phyloP scores from a whole-genome alignment of 2,113 vertebrate species.

The Tyto alba region DNA sequence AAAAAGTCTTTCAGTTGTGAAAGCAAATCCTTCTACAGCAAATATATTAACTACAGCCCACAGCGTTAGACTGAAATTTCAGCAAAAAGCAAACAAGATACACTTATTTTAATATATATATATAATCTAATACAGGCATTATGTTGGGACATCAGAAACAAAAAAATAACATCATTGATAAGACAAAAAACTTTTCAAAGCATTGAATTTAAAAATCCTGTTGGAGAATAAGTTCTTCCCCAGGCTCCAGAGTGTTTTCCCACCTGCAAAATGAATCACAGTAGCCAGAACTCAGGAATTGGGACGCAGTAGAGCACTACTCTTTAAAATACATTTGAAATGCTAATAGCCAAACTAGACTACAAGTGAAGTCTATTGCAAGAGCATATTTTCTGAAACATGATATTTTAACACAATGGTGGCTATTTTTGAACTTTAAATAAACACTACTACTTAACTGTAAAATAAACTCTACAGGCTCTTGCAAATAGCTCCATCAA shows the following conservation, averaged over 20 bases:
- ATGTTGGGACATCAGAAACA: background rate
- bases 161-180: background rate
- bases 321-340: background rate
- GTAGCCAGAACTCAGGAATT: background rate
- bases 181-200: background rate
- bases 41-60: background rate
- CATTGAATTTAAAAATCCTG: background rate
- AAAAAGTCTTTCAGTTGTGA: background rate
- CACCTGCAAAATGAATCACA: background rate
- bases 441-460: background rate
- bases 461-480: background rate
- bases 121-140: background rate
- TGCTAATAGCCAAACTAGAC: background rate
- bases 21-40: background rate
- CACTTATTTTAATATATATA: background rate
- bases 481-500: constrained; percentile 16
- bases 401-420: background rate
- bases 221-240: background rate
- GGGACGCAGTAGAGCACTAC: background rate
- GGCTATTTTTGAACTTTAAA: constrained; percentile 8
- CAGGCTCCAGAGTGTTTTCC: background rate
- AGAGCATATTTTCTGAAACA: background rate
- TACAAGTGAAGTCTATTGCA: background rate
- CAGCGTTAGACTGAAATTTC: background rate
- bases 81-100: background rate